Evolutionary conservation across 2,888 invertebrate species (phyloP).

Genomic region (Cotesia congregata): DNA sequence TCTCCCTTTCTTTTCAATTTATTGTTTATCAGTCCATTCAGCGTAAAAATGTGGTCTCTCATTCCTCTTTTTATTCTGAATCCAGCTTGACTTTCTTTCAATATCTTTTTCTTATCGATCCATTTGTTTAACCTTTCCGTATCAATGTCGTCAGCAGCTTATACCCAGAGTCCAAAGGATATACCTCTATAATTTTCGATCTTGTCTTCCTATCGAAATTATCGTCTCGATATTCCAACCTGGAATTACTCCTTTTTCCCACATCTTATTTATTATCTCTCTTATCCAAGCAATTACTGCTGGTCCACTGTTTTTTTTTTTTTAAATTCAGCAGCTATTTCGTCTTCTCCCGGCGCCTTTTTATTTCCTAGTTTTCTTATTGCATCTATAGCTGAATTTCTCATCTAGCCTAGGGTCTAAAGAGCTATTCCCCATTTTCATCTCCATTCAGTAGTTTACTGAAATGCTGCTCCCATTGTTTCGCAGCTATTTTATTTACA

Average conservation of each 20-base stretch:
- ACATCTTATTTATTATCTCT: constrained; percentile 4
- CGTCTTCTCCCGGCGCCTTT: neutral
- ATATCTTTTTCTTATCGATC: neutral
- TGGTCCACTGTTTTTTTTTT: too few species aligned
- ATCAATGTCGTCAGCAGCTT: neutral
- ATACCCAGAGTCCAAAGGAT: neutral
- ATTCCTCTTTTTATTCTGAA: neutral
- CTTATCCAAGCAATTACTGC: too few species aligned
- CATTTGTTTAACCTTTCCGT: neutral
- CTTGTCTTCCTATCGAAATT: neutral
- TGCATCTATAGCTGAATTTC: neutral
- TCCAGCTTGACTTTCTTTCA: neutral
- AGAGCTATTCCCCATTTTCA: neutral
- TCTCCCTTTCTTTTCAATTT: neutral
- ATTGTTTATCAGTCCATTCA: neutral
- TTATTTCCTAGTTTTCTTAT: neutral
- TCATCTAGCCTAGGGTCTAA: neutral
- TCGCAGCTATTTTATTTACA: too few species aligned
- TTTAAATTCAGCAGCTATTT: neutral
- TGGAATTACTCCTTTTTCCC: neutral
- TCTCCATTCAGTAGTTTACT: constrained; percentile 14
- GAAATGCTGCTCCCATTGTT: constrained; percentile 14
- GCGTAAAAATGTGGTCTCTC: constrained; percentile 2
- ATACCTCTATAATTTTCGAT: neutral
- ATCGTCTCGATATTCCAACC: neutral